Percentiles rank a stretch among this genome's conserved stretches.
Conservation (phyloP, 1,140 invertebrate genomes). For the Apolygus lucorum region DNA sequence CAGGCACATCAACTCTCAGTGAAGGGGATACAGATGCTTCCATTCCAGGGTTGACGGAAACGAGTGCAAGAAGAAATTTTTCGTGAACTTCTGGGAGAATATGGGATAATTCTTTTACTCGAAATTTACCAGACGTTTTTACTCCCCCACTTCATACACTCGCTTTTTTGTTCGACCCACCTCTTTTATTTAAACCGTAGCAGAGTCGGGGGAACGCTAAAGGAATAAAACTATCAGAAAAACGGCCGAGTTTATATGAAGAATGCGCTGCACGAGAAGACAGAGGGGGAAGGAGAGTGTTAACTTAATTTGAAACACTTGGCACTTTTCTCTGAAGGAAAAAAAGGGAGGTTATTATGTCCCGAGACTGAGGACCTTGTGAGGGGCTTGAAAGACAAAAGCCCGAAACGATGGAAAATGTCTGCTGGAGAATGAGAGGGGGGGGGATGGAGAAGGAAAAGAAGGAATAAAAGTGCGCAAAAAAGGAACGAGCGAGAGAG, state of each 20-base stretch:
- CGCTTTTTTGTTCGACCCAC: too few relatives aligned
- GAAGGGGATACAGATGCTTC: too few relatives aligned
- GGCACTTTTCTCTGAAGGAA: too few relatives aligned
- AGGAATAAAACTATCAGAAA: not conserved
- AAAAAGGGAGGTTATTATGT: not conserved
- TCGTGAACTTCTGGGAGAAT: too few relatives aligned
- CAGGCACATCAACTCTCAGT: too few relatives aligned
- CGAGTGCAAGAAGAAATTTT: too few relatives aligned
- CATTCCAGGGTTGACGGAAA: too few relatives aligned
- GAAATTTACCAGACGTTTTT: not conserved
- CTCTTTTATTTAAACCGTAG: too few relatives aligned
- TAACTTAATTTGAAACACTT: not conserved
- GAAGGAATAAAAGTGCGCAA: not conserved
- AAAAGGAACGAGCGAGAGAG: not conserved
- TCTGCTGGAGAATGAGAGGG: not conserved
- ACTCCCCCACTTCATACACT: not conserved
- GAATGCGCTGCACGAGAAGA: not conserved
- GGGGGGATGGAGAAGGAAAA: not conserved
- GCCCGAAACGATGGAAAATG: not conserved
- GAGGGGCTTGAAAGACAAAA: not conserved
- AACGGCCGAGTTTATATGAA: not conserved
- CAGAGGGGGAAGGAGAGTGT: not conserved
- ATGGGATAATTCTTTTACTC: too few relatives aligned
- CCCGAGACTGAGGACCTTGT: not conserved
- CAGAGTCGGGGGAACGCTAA: not conserved